These are phyloP conservation scores for Ichneumoninae sp. DNA, from an alignment of 2,888 invertebrate genomes.

Conservation along the genomic window DNA sequence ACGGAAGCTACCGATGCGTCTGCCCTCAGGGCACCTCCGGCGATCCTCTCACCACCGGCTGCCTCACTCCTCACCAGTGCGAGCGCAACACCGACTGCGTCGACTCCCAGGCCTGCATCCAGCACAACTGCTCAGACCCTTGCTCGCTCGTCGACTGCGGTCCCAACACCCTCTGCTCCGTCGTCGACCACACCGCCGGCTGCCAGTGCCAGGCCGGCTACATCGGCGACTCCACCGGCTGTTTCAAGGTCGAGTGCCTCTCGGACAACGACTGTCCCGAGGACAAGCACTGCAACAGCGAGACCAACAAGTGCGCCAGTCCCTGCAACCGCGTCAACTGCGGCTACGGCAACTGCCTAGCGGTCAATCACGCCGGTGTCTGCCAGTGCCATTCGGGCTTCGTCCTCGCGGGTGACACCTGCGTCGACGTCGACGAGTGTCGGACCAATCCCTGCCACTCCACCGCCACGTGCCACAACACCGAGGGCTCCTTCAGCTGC, in stretches of 20 bases:
- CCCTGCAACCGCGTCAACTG: slow-evolving; percentile 93
- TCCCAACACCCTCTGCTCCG: slow-evolving; percentile 90
- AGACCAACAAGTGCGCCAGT: slow-evolving; percentile 92
- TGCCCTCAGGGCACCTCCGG: slow-evolving; percentile 93
- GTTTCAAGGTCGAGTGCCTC: slow-evolving; percentile 95
- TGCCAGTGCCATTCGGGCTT: slow-evolving; percentile 93
- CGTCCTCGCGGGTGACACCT: slow-evolving; percentile 88
- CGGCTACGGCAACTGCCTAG: slow-evolving; percentile 92
- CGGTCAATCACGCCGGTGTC: slow-evolving; percentile 89
- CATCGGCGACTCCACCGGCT: slow-evolving; percentile 94
- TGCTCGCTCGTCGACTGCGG: slow-evolving; percentile 91
- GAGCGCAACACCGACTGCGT: slow-evolving; percentile 90
- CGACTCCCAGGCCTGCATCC: slow-evolving; percentile 90
- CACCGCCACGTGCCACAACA: slow-evolving; percentile 92
- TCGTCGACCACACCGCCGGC: slow-evolving; percentile 89
- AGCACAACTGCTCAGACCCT: slow-evolving; percentile 92
- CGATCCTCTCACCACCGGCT: slow-evolving; percentile 87
- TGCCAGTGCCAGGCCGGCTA: slow-evolving; percentile 93
- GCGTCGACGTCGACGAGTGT: slow-evolving; percentile 94
- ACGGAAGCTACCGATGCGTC: slow-evolving; percentile 92
- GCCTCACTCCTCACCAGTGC: slow-evolving; percentile 91
- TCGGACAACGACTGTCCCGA: slow-evolving; percentile 90
- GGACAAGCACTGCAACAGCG: slow-evolving; percentile 91
- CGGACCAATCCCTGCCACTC: slow-evolving; percentile 91
- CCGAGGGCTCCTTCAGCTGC: slow-evolving; percentile 91